A percentile compares a stretch with the other conserved stretches of the same genome.
Conservation (phyloP, 1,140 invertebrate genomes). For the Bombus cullumanus region DNA sequence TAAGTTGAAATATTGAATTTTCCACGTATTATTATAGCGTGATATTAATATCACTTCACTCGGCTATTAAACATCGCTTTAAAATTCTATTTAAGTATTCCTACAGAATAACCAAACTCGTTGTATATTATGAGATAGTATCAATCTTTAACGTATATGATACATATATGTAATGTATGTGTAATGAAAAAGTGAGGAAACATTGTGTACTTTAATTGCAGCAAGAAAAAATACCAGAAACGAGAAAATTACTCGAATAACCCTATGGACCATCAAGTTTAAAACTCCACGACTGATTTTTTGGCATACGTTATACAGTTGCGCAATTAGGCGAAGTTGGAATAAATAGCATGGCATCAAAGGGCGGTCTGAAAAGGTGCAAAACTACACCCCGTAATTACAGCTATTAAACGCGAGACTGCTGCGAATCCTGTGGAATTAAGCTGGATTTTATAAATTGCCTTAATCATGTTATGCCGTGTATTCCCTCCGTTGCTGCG, state of each 20-base stretch:
- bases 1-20: no score
- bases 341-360: neutral
- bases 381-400: neutral
- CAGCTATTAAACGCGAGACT: neutral
- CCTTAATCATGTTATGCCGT: constrained; percentile 4
- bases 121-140: no score
- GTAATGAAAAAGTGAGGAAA: no score
- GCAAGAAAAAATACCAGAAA: neutral
- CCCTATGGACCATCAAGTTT: neutral
- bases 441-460: constrained; percentile 4
- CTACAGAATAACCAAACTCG: no score
- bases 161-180: no score
- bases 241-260: neutral
- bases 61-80: no score
- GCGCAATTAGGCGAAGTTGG: neutral
- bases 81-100: no score
- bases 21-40: no score
- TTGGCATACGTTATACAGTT: neutral
- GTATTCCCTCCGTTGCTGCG: neutral
- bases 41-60: no score
- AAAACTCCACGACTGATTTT: neutral
- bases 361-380: neutral
- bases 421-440: neutral
- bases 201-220: no score
- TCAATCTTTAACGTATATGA: no score